Conservation (phyloP, 2,888 invertebrate genomes). For the Rotaria sp. region DNA sequence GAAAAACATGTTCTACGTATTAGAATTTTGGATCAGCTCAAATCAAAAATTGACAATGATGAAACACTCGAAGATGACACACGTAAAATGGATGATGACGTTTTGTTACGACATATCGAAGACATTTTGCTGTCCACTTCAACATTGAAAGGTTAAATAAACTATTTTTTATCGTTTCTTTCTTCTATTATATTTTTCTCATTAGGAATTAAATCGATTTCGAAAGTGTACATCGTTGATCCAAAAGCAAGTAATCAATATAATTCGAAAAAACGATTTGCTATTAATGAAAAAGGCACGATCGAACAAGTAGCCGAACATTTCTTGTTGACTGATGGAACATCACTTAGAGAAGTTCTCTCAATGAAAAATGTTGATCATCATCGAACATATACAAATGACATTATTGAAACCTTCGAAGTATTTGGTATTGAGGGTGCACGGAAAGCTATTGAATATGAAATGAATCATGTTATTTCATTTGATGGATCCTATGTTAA, state of each 20-base stretch:
- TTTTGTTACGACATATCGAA: conserved; percentile 94
- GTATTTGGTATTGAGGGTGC: conserved; percentile 93
- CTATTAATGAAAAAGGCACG: conserved; percentile 92
- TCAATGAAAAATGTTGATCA: conserved; percentile 96
- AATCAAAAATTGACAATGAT: conserved; percentile 64
- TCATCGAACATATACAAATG: conserved; percentile 90
- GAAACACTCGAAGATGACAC: conserved; percentile 59
- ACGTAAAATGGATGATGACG: conserved; percentile 99
- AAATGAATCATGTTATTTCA: conserved; percentile 97
- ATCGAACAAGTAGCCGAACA: conserved; percentile 97
- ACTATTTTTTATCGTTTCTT: neutral
- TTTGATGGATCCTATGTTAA: conserved; percentile 99
- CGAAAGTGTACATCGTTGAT: conserved; percentile 87
- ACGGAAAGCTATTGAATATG: conserved; percentile 94
- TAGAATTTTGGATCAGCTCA: conserved; percentile 93
- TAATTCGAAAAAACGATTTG: conserved; percentile 91
- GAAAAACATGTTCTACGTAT: conserved; percentile 94
- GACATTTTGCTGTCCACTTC: conserved; percentile 98
- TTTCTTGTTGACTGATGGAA: conserved; percentile 97
- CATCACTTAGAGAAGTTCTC: conserved; percentile 89
- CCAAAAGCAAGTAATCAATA: conserved; percentile 67
- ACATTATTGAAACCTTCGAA: conserved; percentile 98
- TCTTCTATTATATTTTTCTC: neutral
- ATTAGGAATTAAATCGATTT: conserved; percentile 34
- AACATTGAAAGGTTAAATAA: conserved; percentile 68